phyloP scores from a whole-genome alignment of 2,888 invertebrate species.

The Xylocampa areola region DNA sequence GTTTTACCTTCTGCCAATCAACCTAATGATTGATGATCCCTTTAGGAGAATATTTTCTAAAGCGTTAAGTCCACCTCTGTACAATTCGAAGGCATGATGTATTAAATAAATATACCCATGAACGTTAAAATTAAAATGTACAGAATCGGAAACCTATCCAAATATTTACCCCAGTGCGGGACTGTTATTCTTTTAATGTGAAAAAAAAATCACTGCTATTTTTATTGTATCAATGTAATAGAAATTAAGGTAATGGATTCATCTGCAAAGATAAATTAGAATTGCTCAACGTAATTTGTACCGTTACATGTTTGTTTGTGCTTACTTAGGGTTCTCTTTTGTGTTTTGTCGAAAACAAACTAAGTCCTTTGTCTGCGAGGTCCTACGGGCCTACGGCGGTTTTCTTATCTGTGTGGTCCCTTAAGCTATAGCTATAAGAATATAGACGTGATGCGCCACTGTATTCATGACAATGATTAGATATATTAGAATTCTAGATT shows the following conservation, averaged over 20 bases:
- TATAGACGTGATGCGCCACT: constrained; percentile 17
- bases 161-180: constrained; percentile 26
- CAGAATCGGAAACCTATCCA: constrained; percentile 26
- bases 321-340: constrained; percentile 80
- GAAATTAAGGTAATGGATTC: constrained; percentile 66
- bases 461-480: constrained; percentile 42
- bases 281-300: constrained; percentile 75
- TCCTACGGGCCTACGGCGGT: constrained; percentile 75
- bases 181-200: constrained; percentile 38
- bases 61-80: too few species aligned
- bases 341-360: constrained; percentile 79
- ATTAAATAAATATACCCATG: constrained; percentile 23
- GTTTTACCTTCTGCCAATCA: too few species aligned
- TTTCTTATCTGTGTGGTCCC: constrained; percentile 76
- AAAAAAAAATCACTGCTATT: constrained; percentile 47
- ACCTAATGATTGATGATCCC: too few species aligned
- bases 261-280: constrained; percentile 72
- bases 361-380: constrained; percentile 78
- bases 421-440: constrained; percentile 54
- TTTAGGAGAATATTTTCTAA: too few species aligned
- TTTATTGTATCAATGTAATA: constrained; percentile 50
- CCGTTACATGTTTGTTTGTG: constrained; percentile 75
- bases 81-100: too few species aligned
- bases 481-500: constrained; percentile 39
- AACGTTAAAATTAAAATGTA: background rate